Evolutionary conservation across 2,797 vertebrate species (phyloP).

Genomic region (Calcarius lapponicus): DNA sequence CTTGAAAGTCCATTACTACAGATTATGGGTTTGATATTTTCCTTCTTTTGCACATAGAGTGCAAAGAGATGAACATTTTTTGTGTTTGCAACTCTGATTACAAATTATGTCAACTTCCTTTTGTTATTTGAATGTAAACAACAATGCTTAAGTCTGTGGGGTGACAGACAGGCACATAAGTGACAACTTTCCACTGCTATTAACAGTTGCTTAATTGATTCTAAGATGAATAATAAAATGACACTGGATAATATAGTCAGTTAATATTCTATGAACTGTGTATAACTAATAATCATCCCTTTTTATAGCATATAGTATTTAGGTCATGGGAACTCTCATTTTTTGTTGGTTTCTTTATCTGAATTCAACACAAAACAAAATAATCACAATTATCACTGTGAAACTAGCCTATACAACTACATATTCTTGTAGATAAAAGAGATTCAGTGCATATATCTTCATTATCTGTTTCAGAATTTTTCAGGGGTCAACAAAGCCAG

Average conservation of each 20-base stretch:
- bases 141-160: background rate
- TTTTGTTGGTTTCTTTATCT: background rate
- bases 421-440: background rate
- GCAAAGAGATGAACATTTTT: background rate
- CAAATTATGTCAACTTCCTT: background rate
- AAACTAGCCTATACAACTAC: background rate
- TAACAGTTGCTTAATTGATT: background rate
- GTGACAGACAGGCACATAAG: background rate
- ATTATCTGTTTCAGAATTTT: background rate
- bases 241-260: background rate
- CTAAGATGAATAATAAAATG: background rate
- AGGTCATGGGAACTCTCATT: background rate
- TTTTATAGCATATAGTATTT: background rate
- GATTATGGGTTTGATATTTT: background rate
- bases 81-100: background rate
- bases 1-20: background rate
- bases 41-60: background rate
- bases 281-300: background rate
- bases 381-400: background rate
- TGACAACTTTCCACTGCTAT: background rate
- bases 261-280: background rate
- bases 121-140: background rate
- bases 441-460: background rate
- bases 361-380: background rate
- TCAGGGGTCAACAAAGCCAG: rapidly evolving